Conservation (phyloP, 2,797 vertebrate species). For the Choloepus didactylus region DNA sequence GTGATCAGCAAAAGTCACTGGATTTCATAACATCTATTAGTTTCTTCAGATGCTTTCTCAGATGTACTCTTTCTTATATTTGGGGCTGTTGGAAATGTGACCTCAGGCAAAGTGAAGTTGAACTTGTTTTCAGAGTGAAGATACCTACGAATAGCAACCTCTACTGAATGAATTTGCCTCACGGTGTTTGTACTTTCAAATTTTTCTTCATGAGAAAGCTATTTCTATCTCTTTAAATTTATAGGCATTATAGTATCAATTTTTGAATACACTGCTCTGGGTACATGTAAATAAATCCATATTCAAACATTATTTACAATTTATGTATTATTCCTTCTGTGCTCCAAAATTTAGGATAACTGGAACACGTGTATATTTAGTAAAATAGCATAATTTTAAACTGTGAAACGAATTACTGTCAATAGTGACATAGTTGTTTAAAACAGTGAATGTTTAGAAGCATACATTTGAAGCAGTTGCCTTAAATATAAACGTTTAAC, state of each 20-base stretch:
- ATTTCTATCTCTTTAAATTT: conserved; percentile 28
- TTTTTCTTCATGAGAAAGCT: not conserved
- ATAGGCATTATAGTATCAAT: not conserved
- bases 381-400: conserved; percentile 19
- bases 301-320: conserved; percentile 25
- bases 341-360: not conserved
- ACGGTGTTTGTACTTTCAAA: not conserved
- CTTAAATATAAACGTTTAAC: not conserved
- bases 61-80: not conserved
- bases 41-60: not conserved
- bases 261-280: not conserved
- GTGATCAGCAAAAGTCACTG: not conserved
- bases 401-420: not conserved
- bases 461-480: not conserved
- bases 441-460: conserved; percentile 4
- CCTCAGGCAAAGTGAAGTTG: not conserved
- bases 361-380: not conserved
- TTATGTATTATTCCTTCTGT: not conserved
- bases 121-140: not conserved
- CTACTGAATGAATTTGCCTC: not conserved
- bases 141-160: not conserved
- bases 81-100: not conserved
- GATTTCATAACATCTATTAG: not conserved
- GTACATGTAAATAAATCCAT: not conserved
- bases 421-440: not conserved